Evolutionary conservation across 2,113 vertebrate genomes (phyloP).

Genomic region (Octodon degus): DNA sequence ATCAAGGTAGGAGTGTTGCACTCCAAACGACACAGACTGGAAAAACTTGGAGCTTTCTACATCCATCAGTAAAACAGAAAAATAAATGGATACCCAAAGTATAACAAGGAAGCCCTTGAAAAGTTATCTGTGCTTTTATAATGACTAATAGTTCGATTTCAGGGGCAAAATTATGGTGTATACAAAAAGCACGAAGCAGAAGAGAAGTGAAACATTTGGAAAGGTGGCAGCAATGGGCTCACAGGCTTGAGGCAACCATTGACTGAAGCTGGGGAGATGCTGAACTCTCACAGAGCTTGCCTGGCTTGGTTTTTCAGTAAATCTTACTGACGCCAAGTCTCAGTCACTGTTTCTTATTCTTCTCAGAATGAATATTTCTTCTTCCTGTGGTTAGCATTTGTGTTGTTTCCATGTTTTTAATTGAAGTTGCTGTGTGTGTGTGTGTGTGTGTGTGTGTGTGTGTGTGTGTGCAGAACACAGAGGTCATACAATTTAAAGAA

Average conservation of each 20-base stretch:
- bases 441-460: neutral
- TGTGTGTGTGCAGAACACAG: neutral
- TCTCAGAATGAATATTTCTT: constrained; percentile 8
- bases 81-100: constrained; percentile 30
- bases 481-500: neutral
- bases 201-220: constrained; percentile 33
- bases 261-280: neutral
- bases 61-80: constrained; percentile 11
- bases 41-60: constrained; percentile 51
- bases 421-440: neutral
- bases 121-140: constrained; percentile 38
- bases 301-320: neutral
- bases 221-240: neutral
- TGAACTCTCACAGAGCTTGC: neutral
- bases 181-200: neutral
- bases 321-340: neutral
- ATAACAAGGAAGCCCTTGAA: constrained; percentile 24
- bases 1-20: neutral
- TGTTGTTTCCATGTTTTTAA: neutral
- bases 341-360: neutral
- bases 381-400: constrained; percentile 1
- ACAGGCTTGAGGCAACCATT: neutral
- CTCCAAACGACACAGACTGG: constrained; percentile 32
- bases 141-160: constrained; percentile 23
- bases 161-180: neutral